Base-by-base conservation (phyloP, 2,888 invertebrate genomes). In the Eutolmus rufibarbis region DNA sequence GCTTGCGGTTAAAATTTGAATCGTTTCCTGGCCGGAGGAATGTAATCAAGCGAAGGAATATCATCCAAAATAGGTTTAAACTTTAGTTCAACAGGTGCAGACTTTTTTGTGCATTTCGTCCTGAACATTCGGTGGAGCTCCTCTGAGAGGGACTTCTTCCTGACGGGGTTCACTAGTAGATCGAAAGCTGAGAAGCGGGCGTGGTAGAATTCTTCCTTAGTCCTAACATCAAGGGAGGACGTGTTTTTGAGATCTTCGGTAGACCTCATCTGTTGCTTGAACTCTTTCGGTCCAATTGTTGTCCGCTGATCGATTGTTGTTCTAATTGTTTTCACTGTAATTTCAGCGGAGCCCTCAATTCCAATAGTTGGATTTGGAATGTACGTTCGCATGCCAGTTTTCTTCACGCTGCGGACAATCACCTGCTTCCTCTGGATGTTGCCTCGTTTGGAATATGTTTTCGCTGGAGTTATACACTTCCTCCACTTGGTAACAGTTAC, bases 211-310 rank as follows among this genome's bases (percentile, higher is more conserved):
- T 87, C 66, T 23, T 74, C 78, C 43, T 86, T 89, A 3, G 89
- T 86, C 46, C 56, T 81, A n/a, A 89, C 87, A 31, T 88, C 86
- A 19, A 85, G 57, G n/a, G 85, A 84, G 8, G 43, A 12, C 5
- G 19, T 86, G 34, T 19, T 78, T 16, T 87, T 84, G 16, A 88
- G 66, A 86, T 89, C 89, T 9, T 74, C 31, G 4, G 88, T 87
- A 19, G 87, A n/a, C n/a, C 8, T 74, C 8, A 89, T 74, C 84
- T 89, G 89, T 28, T 77, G 12, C 87, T 89, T 89, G 84, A 89
- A 89, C 46, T 86, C 57, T 12, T 66, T 74, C 2, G 88, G 85
- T 57, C 86, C 77, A 8, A 89, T 89, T 23, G 74, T 77, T 5
- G 77, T 89, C 66, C 87, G 56, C 23, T 77, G 74, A 77, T 89